These are phyloP conservation scores for Mugil cephalus DNA, from an alignment of 2,113 vertebrate species.

Conservation along the genomic window DNA sequence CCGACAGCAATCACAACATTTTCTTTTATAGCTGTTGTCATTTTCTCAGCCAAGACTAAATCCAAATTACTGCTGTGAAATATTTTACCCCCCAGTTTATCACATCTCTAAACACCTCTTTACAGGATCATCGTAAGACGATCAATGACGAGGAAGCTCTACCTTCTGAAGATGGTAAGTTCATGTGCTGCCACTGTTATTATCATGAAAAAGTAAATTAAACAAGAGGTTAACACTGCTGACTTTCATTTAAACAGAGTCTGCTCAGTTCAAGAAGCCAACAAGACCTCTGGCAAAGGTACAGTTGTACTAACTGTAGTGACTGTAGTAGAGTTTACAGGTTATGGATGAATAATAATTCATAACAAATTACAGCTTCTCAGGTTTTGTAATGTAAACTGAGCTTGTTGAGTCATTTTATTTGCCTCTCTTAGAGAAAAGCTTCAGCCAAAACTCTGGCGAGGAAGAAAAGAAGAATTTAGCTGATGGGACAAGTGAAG, in stretches of 20 bases:
- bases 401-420: background rate
- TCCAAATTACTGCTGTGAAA: too few relatives aligned
- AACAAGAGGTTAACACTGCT: slow-evolving; percentile 1
- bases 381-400: background rate
- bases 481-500: slow-evolving; percentile 5
- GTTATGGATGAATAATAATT: background rate
- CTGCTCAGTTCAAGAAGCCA: slow-evolving; percentile 83
- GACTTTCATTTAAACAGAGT: slow-evolving; percentile 71
- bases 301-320: slow-evolving; percentile 1
- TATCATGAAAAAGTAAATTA: background rate
- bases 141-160: slow-evolving; percentile 37
- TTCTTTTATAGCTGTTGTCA: too few relatives aligned
- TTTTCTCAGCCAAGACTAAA: too few relatives aligned
- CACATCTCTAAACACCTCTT: background rate
- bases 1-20: too few relatives aligned
- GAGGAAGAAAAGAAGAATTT: slow-evolving; percentile 71
- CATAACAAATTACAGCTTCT: background rate
- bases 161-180: slow-evolving; percentile 80
- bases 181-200: background rate
- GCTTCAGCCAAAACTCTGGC: slow-evolving; percentile 35
- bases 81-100: background rate
- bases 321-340: background rate
- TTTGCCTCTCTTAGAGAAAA: slow-evolving; percentile 57
- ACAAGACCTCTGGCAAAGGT: slow-evolving; percentile 69
- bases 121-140: slow-evolving; percentile 50